phyloP scores from a whole-genome alignment of 2,797 vertebrate species.

The Betta splendens region DNA sequence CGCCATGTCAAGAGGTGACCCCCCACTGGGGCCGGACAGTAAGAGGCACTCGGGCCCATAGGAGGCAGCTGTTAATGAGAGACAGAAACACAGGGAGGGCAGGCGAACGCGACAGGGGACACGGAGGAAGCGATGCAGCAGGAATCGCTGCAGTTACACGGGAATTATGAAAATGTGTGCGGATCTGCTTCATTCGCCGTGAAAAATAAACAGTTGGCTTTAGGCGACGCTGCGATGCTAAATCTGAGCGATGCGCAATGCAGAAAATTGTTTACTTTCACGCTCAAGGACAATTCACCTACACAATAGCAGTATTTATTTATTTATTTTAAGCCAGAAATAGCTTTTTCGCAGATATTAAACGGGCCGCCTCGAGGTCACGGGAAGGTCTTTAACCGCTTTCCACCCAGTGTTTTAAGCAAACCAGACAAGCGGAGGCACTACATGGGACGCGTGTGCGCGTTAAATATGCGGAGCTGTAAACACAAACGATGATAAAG shows the following conservation, averaged over 20 bases:
- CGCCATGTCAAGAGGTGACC: conserved; percentile 47
- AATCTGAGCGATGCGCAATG: conserved; percentile 24
- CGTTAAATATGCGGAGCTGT: not conserved
- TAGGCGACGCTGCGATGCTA: conserved; percentile 22
- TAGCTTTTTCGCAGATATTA: conserved; percentile 11
- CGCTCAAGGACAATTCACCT: conserved; percentile 30
- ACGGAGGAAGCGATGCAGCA: not conserved
- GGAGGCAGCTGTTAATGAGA: conserved; percentile 41
- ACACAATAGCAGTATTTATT: not conserved
- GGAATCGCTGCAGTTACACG: conserved; percentile 18
- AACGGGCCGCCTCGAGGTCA: conserved; percentile 24
- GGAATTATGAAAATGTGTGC: conserved; percentile 15
- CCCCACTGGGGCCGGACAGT: conserved; percentile 19
- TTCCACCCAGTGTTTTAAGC: conserved; percentile 3
- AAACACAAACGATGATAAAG: not conserved
- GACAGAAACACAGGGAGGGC: conserved; percentile 20
- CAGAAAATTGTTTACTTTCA: conserved; percentile 20
- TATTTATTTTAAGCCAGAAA: not conserved
- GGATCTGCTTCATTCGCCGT: conserved; percentile 16
- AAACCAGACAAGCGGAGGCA: not conserved
- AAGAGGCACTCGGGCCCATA: conserved; percentile 40
- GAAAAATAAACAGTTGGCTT: conserved; percentile 16
- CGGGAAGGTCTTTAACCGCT: not conserved
- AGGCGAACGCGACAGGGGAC: not conserved
- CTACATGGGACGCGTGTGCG: not conserved